Evolutionary conservation across 92 coral and sea anemone genomes (phyloP), one percentile per base, ranked within the genome.

Genomic region (Montipora capitata): DNA sequence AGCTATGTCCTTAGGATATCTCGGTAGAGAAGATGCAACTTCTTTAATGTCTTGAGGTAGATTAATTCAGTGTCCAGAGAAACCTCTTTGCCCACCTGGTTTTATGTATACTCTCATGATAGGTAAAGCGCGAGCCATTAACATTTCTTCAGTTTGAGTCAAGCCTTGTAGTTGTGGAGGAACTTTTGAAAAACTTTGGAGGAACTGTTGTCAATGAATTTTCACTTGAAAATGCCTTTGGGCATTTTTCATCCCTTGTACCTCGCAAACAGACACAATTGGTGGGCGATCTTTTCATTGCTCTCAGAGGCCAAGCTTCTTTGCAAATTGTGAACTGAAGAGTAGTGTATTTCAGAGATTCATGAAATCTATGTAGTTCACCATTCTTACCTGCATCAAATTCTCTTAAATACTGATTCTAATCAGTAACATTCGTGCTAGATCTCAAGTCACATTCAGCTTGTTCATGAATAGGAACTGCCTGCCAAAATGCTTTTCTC

Each of bases 321-420:
- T n/a, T n/a, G n/a, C n/a, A n/a, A n/a, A n/a, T 89, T 75, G 80
- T 89, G 78, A 89, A 89, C 83, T 83, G 86, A 89, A 56, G 17
- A 89, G 82, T 89, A 41, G 49, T 44, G 76, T 56, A 82, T 72
- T 89, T 65, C 38, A 88, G n/a, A 80, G 75, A 72, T 81, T 88
- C 54, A 49, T 88, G 82, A 71, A 88, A 80, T 80, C 41, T 88
- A 61, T 88, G 52, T 44, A 88, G 17, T 45, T 66, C 54, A 38
- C 92, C 92, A 88, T 88, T 61, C 69, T 75, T 74, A 40, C 11
- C 35, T 12, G 69, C 74, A 76, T 88, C 92, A 88, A 88, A 81
- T 68, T 80, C 66, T 72, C 76, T 67, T 57, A 81, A 57, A 63
- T 87, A 87, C 63, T 87, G 68, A 67, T 83, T 83, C 79, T 71